phyloP scores from a whole-genome alignment of 2,888 invertebrate species.

The Pollenia angustigena region DNA sequence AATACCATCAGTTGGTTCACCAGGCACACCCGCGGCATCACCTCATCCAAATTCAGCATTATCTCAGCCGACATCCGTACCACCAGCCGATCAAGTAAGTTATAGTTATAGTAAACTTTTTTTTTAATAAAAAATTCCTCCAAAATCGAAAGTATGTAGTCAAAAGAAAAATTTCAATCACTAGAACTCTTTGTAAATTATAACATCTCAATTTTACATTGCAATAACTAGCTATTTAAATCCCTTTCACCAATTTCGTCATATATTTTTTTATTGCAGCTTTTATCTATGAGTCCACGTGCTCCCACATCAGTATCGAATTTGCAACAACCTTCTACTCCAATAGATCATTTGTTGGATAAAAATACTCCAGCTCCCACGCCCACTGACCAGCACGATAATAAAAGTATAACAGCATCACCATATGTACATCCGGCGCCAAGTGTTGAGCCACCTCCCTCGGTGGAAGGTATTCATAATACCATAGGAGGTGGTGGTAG shows the following conservation, averaged over 20 bases:
- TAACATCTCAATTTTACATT: too few species aligned
- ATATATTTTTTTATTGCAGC: conserved; percentile 73
- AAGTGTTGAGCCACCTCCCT: conserved; percentile 83
- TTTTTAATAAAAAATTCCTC: background rate
- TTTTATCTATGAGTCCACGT: conserved; percentile 86
- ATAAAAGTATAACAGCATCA: conserved; percentile 83
- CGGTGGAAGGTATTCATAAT: conserved; percentile 78
- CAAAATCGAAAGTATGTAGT: too few species aligned
- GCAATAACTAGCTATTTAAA: too few species aligned
- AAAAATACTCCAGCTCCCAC: conserved; percentile 84
- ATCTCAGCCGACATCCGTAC: conserved; percentile 89
- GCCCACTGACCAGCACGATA: conserved; percentile 84
- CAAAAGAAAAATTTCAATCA: too few species aligned
- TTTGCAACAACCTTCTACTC: conserved; percentile 84
- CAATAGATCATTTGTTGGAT: conserved; percentile 83
- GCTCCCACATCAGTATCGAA: conserved; percentile 85
- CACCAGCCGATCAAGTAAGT: conserved; percentile 85
- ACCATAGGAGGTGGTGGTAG: conserved; percentile 60
- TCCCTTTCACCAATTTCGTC: too few species aligned
- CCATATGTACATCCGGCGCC: conserved; percentile 83
- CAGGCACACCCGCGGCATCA: conserved; percentile 88
- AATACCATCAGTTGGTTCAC: conserved; percentile 86
- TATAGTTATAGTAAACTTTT: background rate
- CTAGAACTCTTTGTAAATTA: too few species aligned
- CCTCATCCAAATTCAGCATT: conserved; percentile 87